Percentiles rank a stretch among this genome's conserved stretches.
These are phyloP conservation scores for Phyllostomus hastatus DNA, from an alignment of 2,113 vertebrate species.

Conservation along the genomic window DNA sequence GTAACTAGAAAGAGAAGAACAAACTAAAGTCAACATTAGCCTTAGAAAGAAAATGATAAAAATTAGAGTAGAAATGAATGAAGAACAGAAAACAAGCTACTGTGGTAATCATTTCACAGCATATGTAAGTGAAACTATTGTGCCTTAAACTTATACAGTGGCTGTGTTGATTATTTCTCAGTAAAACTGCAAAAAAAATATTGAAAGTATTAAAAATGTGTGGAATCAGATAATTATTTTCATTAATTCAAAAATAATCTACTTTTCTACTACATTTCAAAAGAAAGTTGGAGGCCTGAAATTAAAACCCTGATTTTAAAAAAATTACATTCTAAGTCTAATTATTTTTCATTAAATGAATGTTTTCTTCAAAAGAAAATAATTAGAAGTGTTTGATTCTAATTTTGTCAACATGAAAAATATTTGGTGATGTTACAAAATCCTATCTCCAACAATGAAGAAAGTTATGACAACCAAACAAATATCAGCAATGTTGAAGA, in stretches of 20 bases:
- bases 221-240: background rate
- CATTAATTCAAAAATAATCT: background rate
- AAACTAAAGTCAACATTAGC: background rate
- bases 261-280: background rate
- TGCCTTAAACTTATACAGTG: background rate
- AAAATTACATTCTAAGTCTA: background rate
- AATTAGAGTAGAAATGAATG: background rate
- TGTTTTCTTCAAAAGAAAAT: background rate
- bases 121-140: background rate
- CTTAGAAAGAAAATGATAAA: background rate
- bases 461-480: slow-evolving; percentile 27
- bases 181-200: background rate
- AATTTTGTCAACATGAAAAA: slow-evolving; percentile 22
- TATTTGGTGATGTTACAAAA: slow-evolving; percentile 36
- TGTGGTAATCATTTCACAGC: background rate
- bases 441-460: background rate
- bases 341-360: background rate
- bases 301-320: background rate
- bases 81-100: background rate
- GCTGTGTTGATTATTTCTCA: background rate
- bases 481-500: slow-evolving; percentile 25
- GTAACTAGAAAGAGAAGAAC: background rate
- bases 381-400: background rate
- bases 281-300: background rate
- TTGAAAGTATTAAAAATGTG: background rate